phyloP scores from a whole-genome alignment of 2,113 vertebrate genomes.

The Myocastor coypus region DNA sequence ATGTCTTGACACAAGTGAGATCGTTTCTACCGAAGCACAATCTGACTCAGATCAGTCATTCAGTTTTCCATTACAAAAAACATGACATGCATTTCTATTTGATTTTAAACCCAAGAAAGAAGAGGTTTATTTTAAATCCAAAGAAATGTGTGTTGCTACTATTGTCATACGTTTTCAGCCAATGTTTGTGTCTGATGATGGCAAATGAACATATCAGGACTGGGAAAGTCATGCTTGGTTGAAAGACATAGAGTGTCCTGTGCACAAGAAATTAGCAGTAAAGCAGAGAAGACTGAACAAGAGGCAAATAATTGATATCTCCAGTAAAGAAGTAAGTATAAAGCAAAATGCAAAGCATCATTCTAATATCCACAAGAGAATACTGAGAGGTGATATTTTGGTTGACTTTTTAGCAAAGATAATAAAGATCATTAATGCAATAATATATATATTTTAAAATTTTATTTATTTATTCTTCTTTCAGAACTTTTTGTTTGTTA shows the following conservation, averaged over 20 bases:
- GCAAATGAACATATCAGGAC: not conserved
- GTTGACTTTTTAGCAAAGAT: not conserved
- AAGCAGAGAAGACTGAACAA: not conserved
- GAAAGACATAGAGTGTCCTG: not conserved
- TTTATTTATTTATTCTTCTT: too few species aligned
- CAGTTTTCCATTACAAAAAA: conserved; percentile 67
- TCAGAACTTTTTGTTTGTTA: too few species aligned
- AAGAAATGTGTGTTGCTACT: conserved; percentile 38
- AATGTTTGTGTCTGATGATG: conserved; percentile 2
- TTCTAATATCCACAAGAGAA: not conserved
- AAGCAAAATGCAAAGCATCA: not conserved
- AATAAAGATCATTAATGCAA: not conserved
- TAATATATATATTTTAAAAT: too few species aligned
- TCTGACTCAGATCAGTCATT: conserved; percentile 63
- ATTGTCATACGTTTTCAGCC: conserved; percentile 1
- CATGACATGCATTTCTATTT: conserved; percentile 55
- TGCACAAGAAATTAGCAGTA: conserved; percentile 8
- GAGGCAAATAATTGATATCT: not conserved
- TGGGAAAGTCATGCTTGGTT: not conserved
- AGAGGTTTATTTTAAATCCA: conserved; percentile 12
- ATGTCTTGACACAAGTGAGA: conserved; percentile 18
- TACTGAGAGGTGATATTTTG: not conserved
- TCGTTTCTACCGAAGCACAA: conserved; percentile 56
- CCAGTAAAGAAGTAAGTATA: not conserved
- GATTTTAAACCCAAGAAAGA: conserved; percentile 20